Base-by-base conservation (phyloP, 2,888 invertebrate species). In the Thymelicus sylvestris region DNA sequence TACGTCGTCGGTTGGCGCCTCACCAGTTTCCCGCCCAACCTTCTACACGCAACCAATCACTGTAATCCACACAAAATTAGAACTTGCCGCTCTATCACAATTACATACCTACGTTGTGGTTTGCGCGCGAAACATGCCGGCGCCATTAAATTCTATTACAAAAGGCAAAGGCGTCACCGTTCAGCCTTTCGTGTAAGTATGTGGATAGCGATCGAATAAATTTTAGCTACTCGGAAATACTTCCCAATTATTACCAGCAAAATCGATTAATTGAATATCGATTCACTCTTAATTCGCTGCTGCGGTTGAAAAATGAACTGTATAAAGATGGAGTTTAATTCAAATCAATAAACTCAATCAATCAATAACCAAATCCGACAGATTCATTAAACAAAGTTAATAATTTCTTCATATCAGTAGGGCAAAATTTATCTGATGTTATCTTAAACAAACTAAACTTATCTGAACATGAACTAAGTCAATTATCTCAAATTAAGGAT, bases 31-130 rank as follows among this genome's bases (percentile, higher is more conserved):
- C 75, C 80, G 76, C 81, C 81, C 85, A 82, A 76, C 80, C 79
- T 75, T 66, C 70, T 66, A 74, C 77, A 72, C 76, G 72, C 76
- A 74, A 78, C 90, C 91, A 91, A 91, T 91, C 89, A 87, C 84
- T 83, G 83, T 83, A 81, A 86, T 85, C 84, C 86, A 84, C 85
- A 86, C 78, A 83, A 89, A 88, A 88, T 90, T 87, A 86, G 83
- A 88, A 86, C 84, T 86, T 84, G 83, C 83, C 84, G 82, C 84
- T 83, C 81, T 80, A 48, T 81, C 79, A 81, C 83, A 61, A 70
- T 70, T 80, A 83, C 83, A 82, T 86, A 83, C 83, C 82, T 86
- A 83, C 81, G 79, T 74, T 79, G 79, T 75, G 78, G 80, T 82
- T 82, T 79, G 74, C 80, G 82, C 84, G 82, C 83, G 70, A 61